phyloP scores from a whole-genome alignment of 2,113 vertebrate genomes.

The Ammodytes marinus region DNA sequence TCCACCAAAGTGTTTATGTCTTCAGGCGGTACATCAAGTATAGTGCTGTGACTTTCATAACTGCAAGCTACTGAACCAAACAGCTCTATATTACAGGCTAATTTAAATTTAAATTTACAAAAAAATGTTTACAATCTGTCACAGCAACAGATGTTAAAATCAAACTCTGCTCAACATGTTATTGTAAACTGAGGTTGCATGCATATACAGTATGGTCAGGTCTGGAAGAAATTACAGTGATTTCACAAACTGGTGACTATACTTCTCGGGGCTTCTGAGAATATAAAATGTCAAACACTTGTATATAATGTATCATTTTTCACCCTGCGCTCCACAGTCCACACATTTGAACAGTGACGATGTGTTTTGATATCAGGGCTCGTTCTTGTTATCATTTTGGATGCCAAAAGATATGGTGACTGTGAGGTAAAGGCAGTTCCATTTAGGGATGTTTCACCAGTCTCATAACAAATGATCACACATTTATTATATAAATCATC shows the following conservation, averaged over 20 bases:
- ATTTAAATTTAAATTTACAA: constrained; percentile 33
- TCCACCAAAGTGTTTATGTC: constrained; percentile 56
- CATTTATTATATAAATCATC: constrained; percentile 26
- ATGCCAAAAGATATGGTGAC: background rate
- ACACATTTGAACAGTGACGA: constrained; percentile 15
- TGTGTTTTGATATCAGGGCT: constrained; percentile 25
- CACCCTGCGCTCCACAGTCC: constrained; percentile 14
- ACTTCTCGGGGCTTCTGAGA: constrained; percentile 34
- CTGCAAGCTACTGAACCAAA: constrained; percentile 39
- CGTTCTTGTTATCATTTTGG: background rate
- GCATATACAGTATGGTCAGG: constrained; percentile 24
- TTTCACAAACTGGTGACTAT: constrained; percentile 42
- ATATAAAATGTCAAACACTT: constrained; percentile 42
- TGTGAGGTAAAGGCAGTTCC: background rate
- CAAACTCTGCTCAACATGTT: constrained; percentile 44
- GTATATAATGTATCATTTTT: constrained; percentile 7
- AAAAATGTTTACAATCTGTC: constrained; percentile 45
- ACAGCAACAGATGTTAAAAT: constrained; percentile 49
- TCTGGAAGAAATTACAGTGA: constrained; percentile 50
- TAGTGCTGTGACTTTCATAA: constrained; percentile 38
- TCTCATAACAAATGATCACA: constrained; percentile 10
- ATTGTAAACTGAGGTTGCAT: constrained; percentile 36
- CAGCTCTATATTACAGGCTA: constrained; percentile 34
- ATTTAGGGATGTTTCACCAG: constrained; percentile 5
- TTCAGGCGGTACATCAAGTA: constrained; percentile 48